Evolutionary conservation across 2,113 vertebrate genomes (phyloP), one percentile per base, ranked within the genome.

Genomic region (Dolichotis patagonum): DNA sequence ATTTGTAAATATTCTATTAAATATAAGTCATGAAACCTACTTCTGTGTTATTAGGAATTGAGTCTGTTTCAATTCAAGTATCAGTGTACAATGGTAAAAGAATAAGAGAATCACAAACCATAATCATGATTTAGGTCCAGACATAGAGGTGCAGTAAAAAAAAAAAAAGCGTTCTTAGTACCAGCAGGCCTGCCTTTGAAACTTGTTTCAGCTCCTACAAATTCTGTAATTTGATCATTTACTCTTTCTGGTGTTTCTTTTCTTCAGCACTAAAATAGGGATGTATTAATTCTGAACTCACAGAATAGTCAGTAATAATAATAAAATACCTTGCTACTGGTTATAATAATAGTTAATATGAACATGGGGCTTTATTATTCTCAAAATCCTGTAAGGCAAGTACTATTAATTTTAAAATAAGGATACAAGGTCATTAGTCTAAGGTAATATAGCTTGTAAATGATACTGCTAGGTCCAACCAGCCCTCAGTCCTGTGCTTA

Each of bases 11-110:
- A 10, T 75, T 26, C 49, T 81, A 0, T 81, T 11, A 20, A 94
- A 83, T 83, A 58, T 82, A 95, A 97, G 75, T 92, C 46, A 85
- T 95, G 43, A 95, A 85, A 87, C 84, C 60, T 41, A 52, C 19
- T 20, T 91, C 4, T 13, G n/a, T 67, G 63, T 54, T 80, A 24
- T 69, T 94, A 85, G 38, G 85, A 85, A 87, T 30, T 14, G 9
- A 2, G 17, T 92, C 20, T 78, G 17, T 65, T 94, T 95, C 30
- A 73, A 8, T 49, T 83, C 32, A 28, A 19, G 28, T 85, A 32
- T 54, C 77, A 63, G 32, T 56, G 24, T 88, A 60, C 10, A 54
- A 20, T 52, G 52, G 41, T 16, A 56, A 60, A 12, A 67, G 56
- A 89, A 22, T 67, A 94, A 88, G 86, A 92, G 88, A 81, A 38